phyloP scores from a whole-genome alignment of 2,888 invertebrate genomes.

The Sepioteuthis lessoniana region DNA sequence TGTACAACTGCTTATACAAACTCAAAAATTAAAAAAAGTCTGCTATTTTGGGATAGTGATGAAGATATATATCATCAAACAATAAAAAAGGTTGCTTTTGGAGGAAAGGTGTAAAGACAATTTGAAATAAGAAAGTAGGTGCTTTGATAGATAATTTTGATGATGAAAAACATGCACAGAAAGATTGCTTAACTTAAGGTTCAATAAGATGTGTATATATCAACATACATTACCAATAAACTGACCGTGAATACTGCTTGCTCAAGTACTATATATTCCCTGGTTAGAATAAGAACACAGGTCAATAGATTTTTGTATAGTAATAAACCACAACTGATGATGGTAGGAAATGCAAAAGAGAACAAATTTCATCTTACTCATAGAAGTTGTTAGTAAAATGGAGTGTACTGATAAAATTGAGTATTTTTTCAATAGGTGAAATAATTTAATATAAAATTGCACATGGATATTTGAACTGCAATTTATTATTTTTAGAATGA shows the following conservation, averaged over 20 bases:
- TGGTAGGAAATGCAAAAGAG: neutral
- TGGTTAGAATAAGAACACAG: constrained; percentile 1
- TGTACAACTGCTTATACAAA: neutral
- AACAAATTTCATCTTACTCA: neutral
- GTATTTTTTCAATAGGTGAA: neutral
- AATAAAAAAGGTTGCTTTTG: neutral
- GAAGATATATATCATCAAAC: neutral
- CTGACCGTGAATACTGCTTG: neutral
- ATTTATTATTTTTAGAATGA: too few relatives aligned
- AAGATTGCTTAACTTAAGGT: neutral
- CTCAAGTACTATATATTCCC: constrained; percentile 14
- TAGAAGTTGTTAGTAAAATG: neutral
- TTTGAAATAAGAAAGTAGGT: neutral
- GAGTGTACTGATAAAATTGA: neutral
- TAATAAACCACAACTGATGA: neutral
- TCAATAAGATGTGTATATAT: neutral
- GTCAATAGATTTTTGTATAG: neutral
- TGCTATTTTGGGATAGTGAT: neutral
- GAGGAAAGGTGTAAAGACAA: neutral
- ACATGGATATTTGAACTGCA: too few relatives aligned
- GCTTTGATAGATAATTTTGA: neutral
- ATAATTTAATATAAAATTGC: too few relatives aligned
- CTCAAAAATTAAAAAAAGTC: neutral
- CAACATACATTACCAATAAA: constrained; percentile 23
- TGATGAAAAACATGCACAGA: neutral